These are phyloP conservation scores for Gryllus longicercus DNA, from an alignment of 2,888 invertebrate genomes.

Conservation along the genomic window DNA sequence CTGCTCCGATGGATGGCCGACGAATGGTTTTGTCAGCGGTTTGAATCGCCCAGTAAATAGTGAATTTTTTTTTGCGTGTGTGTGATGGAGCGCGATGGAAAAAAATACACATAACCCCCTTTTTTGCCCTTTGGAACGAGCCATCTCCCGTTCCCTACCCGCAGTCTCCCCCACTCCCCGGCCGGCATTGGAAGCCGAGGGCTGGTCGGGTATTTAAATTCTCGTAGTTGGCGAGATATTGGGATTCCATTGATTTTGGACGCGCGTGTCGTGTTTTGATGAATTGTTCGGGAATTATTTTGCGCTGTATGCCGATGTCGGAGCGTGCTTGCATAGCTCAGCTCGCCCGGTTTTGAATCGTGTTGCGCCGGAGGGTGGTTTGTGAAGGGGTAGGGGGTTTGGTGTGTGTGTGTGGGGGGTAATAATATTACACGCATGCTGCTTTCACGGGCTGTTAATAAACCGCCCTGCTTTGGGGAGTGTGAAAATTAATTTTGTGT, in stretches of 20 bases:
- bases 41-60: constrained; percentile 1
- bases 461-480: neutral
- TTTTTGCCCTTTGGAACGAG: neutral
- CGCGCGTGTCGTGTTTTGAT: constrained; percentile 5
- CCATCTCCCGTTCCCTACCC: neutral
- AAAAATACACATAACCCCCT: neutral
- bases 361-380: neutral
- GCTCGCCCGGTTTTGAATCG: neutral
- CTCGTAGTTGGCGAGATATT: constrained; percentile 2
- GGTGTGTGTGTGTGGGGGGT: no score
- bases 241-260: neutral
- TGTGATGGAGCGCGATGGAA: neutral
- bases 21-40: constrained; percentile 1
- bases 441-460: constrained; percentile 17
- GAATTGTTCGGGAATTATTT: neutral
- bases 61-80: neutral
- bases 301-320: neutral
- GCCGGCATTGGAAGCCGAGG: neutral
- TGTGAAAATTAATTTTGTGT: constrained; percentile 17
- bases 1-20: neutral
- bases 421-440: constrained; percentile 17
- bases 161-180: neutral
- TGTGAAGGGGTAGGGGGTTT: neutral
- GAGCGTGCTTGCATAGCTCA: neutral
- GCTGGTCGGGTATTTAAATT: neutral